Percentiles rank a stretch among this genome's conserved stretches.
Conservation (phyloP, 2,888 invertebrate species). For the Drosophila diplacantha region DNA sequence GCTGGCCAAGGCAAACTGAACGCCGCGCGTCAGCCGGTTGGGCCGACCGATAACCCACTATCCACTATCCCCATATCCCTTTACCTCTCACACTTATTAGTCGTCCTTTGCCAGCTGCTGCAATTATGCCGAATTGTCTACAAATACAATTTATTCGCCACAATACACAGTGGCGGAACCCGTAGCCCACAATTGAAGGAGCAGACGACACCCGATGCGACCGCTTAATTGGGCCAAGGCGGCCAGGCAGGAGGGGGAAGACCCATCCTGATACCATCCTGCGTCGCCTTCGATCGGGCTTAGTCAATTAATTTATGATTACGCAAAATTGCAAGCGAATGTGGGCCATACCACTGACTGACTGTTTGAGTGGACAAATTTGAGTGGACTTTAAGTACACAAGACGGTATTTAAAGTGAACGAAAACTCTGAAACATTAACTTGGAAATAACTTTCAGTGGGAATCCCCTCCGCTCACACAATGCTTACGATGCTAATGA, state of each 20-base stretch:
- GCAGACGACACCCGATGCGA: constrained; percentile 33
- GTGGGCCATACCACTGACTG: not conserved
- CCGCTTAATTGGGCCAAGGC: constrained; percentile 28
- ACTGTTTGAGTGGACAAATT: not conserved
- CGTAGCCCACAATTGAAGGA: constrained; percentile 21
- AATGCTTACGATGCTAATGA: not conserved
- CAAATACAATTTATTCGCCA: constrained; percentile 61
- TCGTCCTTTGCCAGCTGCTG: constrained; percentile 27
- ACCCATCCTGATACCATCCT: constrained; percentile 47
- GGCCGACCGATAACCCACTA: constrained; percentile 2
- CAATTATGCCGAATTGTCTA: constrained; percentile 72
- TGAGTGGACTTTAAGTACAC: not conserved
- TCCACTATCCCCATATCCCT: constrained; percentile 23
- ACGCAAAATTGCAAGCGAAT: constrained; percentile 40
- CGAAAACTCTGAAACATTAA: not conserved
- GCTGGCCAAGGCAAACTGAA: constrained; percentile 45
- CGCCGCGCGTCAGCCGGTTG: not conserved
- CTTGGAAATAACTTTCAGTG: not conserved
- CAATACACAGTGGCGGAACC: constrained; percentile 46
- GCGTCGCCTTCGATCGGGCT: constrained; percentile 58
- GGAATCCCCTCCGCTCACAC: not conserved
- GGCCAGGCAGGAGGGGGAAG: not conserved
- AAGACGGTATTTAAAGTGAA: not conserved
- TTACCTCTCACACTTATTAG: constrained; percentile 10
- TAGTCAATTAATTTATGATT: constrained; percentile 67